Evolutionary conservation across 2,797 vertebrate species (phyloP), one percentile per base, ranked within the genome.

Genomic region (Loris lydekkerianus): DNA sequence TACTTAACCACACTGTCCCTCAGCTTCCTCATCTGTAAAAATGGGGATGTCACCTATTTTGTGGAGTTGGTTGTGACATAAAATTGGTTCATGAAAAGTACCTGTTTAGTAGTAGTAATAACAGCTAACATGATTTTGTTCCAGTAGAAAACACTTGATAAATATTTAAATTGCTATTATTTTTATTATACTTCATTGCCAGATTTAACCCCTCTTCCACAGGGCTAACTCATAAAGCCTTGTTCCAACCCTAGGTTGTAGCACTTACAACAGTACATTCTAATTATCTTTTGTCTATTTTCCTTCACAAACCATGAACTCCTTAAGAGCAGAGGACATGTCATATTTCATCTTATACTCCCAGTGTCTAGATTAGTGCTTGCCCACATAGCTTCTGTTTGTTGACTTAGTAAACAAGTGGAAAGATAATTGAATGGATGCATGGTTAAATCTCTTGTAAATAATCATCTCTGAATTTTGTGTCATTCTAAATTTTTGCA

Each of bases 391-490:
- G 75, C 18, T 77, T 86, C 60, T 46, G 58, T 73, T 82, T 67
- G 46, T 18, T 82, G 86, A 72, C 65, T 43, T 43, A 43, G 43
- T 65, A 43, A 90, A 87, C 27, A 78, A 70, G 29, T 75, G 31
- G 18, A 78, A 65, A 29, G 20, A 40, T 27, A 23, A 40, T 40
- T 49, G 43, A 58, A 40, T 40, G 58, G 49, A 53, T 70, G 63
- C 77, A 3, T 72, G 46, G 43, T 29, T 93, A 67, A 90, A 91
- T 87, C 63, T 94, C 90, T 53, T 73, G 18, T 67, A 87, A 96
- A 97, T 89, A 93, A 76, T 77, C 61, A 37, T 75, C 78, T 78
- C 49, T 92, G 82, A 87, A 83, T 76, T 90, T 92, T 77, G n/a
- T 75, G 72, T 90, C 87, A 63, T 1, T 88, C 86, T 95, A n/a